Evolutionary conservation across 2,797 vertebrate genomes (phyloP), one percentile per base, ranked within the genome.

Genomic region (Manis javanica): DNA sequence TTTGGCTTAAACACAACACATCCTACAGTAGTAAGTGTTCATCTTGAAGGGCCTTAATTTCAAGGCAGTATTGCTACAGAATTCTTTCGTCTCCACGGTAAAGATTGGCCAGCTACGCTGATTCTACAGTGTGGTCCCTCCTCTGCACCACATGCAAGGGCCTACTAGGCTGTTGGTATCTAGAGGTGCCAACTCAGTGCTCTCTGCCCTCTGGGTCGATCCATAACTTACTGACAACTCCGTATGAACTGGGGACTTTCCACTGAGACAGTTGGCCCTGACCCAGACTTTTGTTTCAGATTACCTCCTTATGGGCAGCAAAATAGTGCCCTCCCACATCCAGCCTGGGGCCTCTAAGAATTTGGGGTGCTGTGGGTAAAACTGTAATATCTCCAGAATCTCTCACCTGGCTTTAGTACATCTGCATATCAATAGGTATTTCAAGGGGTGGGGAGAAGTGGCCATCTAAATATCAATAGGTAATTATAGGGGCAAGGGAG

Each of bases 1-100:
- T 91, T 86, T 82, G 68, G 26, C 77, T 92, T 94, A 83, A 94
- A 93, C 91, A 89, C 66, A 92, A 83, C 10, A 89, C 2, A 84
- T 11, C 39, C 78, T 68, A 14, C 87, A 55, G 26, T 31, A 91
- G 51, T 85, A 84, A 69, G 59, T 82, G 13, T 59, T 66, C 69
- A 71, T 82, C 24, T 78, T 66, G 37, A 89, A 94, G 90, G 49
- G 24, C 87, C 59, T 83, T 79, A 59, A 82, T 87, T 94, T 90
- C 42, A 71, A 90, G 39, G 51, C 86, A 95, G 26, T 82, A 64
- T 34, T 82, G 37, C n/a, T 81, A 74, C 19, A 81, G 51, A 55
- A 81, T 95, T 85, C 53, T 85, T 84, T 69, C 66, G 57, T 69
- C 85, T 95, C 78, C 29, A 75, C 34, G 68, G 16, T 64, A 77